Conservation (phyloP, 1,140 invertebrate genomes). For the Oppia nitens region DNA sequence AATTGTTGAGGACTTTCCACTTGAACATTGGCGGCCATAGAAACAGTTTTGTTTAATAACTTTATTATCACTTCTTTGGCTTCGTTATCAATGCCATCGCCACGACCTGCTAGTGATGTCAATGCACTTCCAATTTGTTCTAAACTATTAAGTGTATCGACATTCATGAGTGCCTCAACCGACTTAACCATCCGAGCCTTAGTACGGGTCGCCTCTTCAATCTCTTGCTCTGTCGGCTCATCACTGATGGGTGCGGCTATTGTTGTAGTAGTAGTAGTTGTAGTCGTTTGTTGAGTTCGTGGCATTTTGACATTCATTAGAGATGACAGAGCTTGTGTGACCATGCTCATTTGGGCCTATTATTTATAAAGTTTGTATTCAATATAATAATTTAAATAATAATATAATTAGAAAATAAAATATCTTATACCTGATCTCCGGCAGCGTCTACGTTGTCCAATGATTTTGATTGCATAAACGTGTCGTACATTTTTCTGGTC, state of each 20-base stretch:
- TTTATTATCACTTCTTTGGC: constrained; percentile 22
- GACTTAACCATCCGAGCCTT: constrained; percentile 23
- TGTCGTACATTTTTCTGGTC: constrained; percentile 22
- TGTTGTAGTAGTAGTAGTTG: constrained; percentile 15
- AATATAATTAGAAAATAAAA: no score
- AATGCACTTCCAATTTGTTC: constrained; percentile 23
- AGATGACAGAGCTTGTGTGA: constrained; percentile 23
- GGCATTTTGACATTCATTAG: constrained; percentile 21
- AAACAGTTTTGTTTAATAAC: constrained; percentile 22
- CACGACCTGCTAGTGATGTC: constrained; percentile 23
- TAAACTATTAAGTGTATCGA: constrained; percentile 22
- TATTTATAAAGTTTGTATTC: no score
- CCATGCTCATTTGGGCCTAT: constrained; percentile 23
- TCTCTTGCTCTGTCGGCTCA: constrained; percentile 17
- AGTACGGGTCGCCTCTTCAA: constrained; percentile 20
- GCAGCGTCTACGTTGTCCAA: constrained; percentile 23
- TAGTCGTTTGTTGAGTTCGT: constrained; percentile 10
- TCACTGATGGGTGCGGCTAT: not conserved
- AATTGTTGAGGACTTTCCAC: constrained; percentile 24
- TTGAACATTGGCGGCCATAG: constrained; percentile 21
- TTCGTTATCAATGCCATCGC: constrained; percentile 23
- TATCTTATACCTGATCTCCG: no score
- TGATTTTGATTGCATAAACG: constrained; percentile 20
- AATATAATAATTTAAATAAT: no score
- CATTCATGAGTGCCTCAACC: constrained; percentile 22